Percentiles rank a stretch among this genome's conserved stretches.
Evolutionary conservation across 2,113 vertebrate genomes (phyloP).

Genomic region (Agelaius phoeniceus): DNA sequence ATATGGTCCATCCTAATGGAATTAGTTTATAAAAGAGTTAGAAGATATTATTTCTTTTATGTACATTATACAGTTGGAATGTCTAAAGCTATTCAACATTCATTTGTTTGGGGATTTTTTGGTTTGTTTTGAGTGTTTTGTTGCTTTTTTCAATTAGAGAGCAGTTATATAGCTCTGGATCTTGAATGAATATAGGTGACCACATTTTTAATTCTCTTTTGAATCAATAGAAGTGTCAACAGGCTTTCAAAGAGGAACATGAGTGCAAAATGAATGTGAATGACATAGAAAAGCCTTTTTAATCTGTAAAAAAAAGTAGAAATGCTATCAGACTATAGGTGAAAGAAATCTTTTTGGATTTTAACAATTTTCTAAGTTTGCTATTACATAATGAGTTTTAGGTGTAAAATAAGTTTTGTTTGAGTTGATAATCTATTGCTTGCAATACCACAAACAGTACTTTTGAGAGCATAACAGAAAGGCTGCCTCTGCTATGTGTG

Average conservation of each 20-base stretch:
- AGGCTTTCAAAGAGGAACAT: background rate
- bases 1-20: background rate
- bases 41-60: background rate
- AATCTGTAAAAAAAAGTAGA: background rate
- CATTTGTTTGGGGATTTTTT: background rate
- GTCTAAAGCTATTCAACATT: background rate
- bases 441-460: background rate
- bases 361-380: background rate
- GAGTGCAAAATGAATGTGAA: background rate
- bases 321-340: background rate
- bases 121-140: background rate
- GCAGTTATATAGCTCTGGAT: background rate
- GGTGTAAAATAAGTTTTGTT: background rate
- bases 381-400: background rate
- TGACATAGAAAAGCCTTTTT: background rate
- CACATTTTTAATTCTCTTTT: background rate
- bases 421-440: background rate
- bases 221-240: background rate
- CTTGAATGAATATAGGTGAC: background rate
- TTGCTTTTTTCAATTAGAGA: background rate
- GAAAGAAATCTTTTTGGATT: background rate
- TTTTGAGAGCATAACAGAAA: background rate
- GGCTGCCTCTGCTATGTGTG: background rate
- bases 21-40: background rate
- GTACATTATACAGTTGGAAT: background rate